phyloP scores from a whole-genome alignment of 2,888 invertebrate genomes.

The Hydrotaea cyrtoneurina region DNA sequence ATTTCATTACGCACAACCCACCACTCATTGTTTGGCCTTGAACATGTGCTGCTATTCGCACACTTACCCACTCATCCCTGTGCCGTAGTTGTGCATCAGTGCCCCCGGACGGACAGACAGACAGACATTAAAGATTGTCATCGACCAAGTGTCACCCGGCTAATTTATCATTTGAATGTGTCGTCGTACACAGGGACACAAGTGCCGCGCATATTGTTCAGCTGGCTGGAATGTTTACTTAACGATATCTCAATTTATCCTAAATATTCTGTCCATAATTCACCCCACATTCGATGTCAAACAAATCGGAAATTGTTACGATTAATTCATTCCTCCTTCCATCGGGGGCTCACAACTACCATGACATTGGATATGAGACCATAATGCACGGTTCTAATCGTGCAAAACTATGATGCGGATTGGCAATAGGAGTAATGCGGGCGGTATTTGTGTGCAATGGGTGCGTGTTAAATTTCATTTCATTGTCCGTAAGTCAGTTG shows the following conservation, averaged over 20 bases:
- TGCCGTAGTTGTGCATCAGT: neutral
- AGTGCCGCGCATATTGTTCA: constrained; percentile 50
- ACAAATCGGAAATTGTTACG: constrained; percentile 3
- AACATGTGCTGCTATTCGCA: constrained; percentile 63
- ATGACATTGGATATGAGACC: constrained; percentile 33
- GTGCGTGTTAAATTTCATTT: constrained; percentile 71
- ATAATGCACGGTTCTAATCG: constrained; percentile 58
- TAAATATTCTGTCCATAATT: constrained; percentile 32
- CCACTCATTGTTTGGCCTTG: constrained; percentile 23
- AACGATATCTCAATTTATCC: constrained; percentile 70
- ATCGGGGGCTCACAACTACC: constrained; percentile 45
- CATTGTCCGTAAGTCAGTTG: constrained; percentile 6
- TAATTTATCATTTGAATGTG: constrained; percentile 71
- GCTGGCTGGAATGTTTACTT: constrained; percentile 65
- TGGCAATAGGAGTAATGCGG: constrained; percentile 48
- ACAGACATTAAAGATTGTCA: constrained; percentile 66
- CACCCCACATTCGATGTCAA: neutral
- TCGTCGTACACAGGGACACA: constrained; percentile 52
- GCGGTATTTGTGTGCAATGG: constrained; percentile 68
- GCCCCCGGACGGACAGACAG: neutral
- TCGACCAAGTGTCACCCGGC: constrained; percentile 70
- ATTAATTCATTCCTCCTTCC: constrained; percentile 35
- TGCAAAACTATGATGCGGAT: constrained; percentile 13
- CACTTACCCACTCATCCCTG: constrained; percentile 3
- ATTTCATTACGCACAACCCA: neutral